These are phyloP conservation scores for Macropus fuliginosus DNA, from an alignment of 2,797 vertebrate genomes.

Conservation along the genomic window DNA sequence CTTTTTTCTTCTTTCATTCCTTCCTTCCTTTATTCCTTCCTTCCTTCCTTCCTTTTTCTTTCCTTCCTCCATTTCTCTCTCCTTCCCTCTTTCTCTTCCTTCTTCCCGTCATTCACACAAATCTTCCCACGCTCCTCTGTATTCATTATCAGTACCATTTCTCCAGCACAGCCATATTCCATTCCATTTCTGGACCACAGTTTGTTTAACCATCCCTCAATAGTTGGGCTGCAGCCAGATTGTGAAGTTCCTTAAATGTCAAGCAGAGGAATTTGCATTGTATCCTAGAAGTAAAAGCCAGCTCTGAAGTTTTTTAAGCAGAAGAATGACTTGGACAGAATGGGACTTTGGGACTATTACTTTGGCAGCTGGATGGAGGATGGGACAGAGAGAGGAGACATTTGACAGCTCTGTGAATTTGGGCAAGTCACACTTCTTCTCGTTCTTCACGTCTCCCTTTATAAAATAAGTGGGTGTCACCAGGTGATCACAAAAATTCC, in stretches of 20 bases:
- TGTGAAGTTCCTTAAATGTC: background rate
- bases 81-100: too few relatives aligned
- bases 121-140: background rate
- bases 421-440: background rate
- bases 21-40: too few relatives aligned
- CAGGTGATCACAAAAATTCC: background rate
- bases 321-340: background rate
- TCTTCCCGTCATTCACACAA: background rate
- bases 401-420: background rate
- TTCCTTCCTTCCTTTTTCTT: too few relatives aligned
- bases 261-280: background rate
- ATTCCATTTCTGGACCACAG: background rate
- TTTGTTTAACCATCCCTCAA: background rate
- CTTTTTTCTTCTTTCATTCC: too few relatives aligned
- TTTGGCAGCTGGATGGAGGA: background rate
- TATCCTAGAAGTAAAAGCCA: background rate
- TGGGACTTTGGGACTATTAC: background rate
- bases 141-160: background rate
- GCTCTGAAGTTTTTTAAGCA: background rate
- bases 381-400: background rate
- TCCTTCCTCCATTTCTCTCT: too few relatives aligned
- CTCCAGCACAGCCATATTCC: background rate
- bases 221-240: background rate
- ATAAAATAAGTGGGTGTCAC: background rate
- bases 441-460: background rate